Base-by-base conservation (phyloP, 2,888 invertebrate genomes). In the Helleia helle region DNA sequence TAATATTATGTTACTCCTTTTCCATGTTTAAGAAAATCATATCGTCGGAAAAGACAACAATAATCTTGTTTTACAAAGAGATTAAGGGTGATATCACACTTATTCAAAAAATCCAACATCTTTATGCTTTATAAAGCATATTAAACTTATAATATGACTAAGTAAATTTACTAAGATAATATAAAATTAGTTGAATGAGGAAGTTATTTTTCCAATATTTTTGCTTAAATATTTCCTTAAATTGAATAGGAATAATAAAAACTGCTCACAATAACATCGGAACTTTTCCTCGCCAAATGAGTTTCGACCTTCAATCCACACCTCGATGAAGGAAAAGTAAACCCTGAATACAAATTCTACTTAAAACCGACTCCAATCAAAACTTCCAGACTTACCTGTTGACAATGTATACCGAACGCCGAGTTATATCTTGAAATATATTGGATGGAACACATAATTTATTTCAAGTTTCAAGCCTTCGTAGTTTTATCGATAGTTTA, bases 231-330 rank as follows among this genome's bases (percentile, higher is more conserved):
- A 31, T 31, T 17, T 34, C 7, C 18, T n/a, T 11, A 11, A 22
- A 34, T 22, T 22, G 11, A 22, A 12, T 3, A 6, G 11, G 18
- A 34, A 34, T 22, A 34, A 34, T 22, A 22, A 26, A 22, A 34
- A 34, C 22, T 18, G 18, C 22, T 18, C 37, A 31, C 30, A 38
- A 40, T 40, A 38, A 34, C 27, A 38, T 36, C 13, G 36, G 18
- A 41, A 40, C 29, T 43, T 43, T 43, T 36, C 28, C 24, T 34
- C 11, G 4, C n/a, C 31, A n/a, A 46, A 43, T 38, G 26, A 38
- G 38, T 43, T 26, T 63, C 59, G 54, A 57, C 61, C 70, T 62
- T 66, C 66, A 70, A 69, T 72, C 71, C 67, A 66, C 71, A 72
- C 70, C 64, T 66, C 63, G 67, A 63, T 67, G 62, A 59, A 58